Base-by-base conservation (phyloP, 2,113 vertebrate genomes). In the Oncorhynchus kisutch region DNA sequence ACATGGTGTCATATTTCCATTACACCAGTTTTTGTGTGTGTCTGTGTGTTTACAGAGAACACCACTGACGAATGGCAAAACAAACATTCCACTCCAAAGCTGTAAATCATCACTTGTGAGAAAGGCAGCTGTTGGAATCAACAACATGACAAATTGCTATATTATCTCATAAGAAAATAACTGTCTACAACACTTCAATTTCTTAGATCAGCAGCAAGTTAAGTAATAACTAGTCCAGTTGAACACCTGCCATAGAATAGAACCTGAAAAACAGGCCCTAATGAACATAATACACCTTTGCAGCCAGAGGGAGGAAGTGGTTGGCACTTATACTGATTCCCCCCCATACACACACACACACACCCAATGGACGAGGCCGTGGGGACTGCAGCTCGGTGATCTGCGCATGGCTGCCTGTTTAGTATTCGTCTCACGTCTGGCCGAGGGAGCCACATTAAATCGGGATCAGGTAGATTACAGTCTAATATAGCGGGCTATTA, bases 391-490 rank as follows among this genome's bases (percentile, higher is more conserved):
- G 87, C 88, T 94, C 93, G 92, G 93, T 95, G 89, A 88, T 90
- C 88, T 78, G 87, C 88, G 86, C 83, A 89, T 81, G 85, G 91
- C 85, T 81, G 59, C 74, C 81, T 88, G 87, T 87, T 94, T 93
- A 93, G 71, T 93, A 95, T 95, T 90, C 94, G 69, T 78, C 91
- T 93, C 93, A 94, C 92, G 90, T 93, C 88, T 88, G 82, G 83
- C 78, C 65, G 85, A 88, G 91, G 94, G 94, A 95, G 95, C 94
- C 86, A 92, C 95, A 97, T 98, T 99, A 97, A 99, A 97, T 94
- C 92, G 90, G 97, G 96, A 99, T 99, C 96, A 98, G 95, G 92
- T 90, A 97, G 97, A 98, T 99, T 98, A 97, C 95, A 95, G 94
- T 94, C 91, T 96, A 96, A 97, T 97, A 96, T 95, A 94, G 95